Evolutionary conservation across 2,797 vertebrate genomes (phyloP).

Genomic region (Cyclopterus lumpus): DNA sequence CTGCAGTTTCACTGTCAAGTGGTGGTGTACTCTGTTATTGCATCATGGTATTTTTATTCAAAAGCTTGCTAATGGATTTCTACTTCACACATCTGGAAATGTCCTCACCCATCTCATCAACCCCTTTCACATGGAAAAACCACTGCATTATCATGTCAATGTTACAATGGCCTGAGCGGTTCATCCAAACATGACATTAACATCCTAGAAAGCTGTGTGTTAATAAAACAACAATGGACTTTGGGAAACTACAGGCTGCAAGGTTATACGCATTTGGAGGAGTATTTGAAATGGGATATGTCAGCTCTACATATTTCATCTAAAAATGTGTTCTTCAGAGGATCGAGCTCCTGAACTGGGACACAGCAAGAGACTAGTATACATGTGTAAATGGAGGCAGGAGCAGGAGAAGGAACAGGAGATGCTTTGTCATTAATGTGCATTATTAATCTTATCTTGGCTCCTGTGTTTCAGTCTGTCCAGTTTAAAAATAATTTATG

Average conservation of each 20-base stretch:
- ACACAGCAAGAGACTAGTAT: conserved; percentile 32
- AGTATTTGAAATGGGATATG: conserved; percentile 18
- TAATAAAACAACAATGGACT: not conserved
- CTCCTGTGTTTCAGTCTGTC: conserved; percentile 21
- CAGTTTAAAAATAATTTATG: conserved; percentile 14
- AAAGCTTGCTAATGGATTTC: conserved; percentile 23
- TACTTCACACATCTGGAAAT: conserved; percentile 11
- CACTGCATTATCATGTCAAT: not conserved
- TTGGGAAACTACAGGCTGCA: not conserved
- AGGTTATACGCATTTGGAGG: not conserved
- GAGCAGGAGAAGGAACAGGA: not conserved
- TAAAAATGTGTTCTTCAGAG: conserved; percentile 27
- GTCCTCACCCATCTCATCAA: conserved; percentile 22
- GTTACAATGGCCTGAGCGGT: not conserved
- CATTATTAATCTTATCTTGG: conserved; percentile 26
- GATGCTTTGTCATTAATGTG: conserved; percentile 22
- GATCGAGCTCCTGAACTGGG: conserved; percentile 31
- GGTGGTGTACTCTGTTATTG: not conserved
- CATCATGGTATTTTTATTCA: conserved; percentile 32
- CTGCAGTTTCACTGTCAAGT: conserved; percentile 12
- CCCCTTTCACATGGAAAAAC: conserved; percentile 10
- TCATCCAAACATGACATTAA: conserved; percentile 3
- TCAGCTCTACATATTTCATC: conserved; percentile 1
- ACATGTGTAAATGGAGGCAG: conserved; percentile 15
- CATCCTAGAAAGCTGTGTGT: conserved; percentile 1